These are phyloP conservation scores for Synanceia verrucosa DNA, from an alignment of 2,797 vertebrate genomes.

Conservation along the genomic window DNA sequence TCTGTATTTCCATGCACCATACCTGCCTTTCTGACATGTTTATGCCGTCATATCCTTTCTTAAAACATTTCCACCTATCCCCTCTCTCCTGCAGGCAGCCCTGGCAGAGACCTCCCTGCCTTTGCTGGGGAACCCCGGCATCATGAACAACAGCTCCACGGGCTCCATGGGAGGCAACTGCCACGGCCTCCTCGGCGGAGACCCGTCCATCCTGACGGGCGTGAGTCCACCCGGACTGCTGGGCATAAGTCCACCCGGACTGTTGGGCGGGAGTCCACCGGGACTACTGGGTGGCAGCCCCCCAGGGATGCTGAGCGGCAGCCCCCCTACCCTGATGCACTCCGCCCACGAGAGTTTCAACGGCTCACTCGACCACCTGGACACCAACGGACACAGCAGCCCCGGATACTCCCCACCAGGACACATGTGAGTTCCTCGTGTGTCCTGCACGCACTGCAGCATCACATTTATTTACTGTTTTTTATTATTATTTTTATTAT, in stretches of 20 bases:
- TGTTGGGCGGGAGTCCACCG: slow-evolving; percentile 92
- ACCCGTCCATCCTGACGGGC: slow-evolving; percentile 91
- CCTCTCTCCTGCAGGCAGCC: slow-evolving; percentile 84
- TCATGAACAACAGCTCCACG: slow-evolving; percentile 94
- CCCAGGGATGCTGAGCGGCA: slow-evolving; percentile 90
- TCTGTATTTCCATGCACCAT: background rate
- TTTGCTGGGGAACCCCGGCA: slow-evolving; percentile 90
- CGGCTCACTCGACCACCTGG: slow-evolving; percentile 95
- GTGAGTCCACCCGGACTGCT: slow-evolving; percentile 81
- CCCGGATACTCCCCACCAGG: slow-evolving; percentile 95
- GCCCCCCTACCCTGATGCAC: slow-evolving; percentile 92
- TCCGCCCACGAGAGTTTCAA: slow-evolving; percentile 94
- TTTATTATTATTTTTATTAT: background rate
- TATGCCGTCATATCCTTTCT: background rate
- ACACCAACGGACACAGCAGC: slow-evolving; percentile 98
- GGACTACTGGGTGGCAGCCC: slow-evolving; percentile 92
- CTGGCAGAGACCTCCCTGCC: slow-evolving; percentile 98
- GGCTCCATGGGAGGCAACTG: slow-evolving; percentile 92
- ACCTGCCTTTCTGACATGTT: background rate
- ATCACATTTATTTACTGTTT: background rate
- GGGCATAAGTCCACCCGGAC: slow-evolving; percentile 84
- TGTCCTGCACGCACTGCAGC: rapidly evolving
- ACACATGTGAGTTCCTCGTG: slow-evolving; percentile 90
- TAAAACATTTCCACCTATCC: slow-evolving; percentile 3
- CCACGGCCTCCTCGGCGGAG: slow-evolving; percentile 92